Evolutionary conservation across 1,140 invertebrate genomes (phyloP).

Genomic region (Trichonephila clavata): DNA sequence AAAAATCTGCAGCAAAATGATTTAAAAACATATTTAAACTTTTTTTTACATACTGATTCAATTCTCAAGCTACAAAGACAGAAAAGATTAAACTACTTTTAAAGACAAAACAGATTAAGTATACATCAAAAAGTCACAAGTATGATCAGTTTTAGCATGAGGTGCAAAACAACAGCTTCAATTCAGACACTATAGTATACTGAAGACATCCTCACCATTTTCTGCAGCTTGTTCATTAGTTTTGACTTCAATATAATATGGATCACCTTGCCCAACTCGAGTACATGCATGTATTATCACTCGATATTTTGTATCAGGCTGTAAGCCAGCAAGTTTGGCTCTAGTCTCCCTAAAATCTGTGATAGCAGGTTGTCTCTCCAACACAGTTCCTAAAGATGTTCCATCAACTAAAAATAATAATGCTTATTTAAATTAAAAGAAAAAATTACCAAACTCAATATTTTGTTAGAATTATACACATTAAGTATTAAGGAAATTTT

Average conservation of each 20-base stretch:
- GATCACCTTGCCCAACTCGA: slow-evolving; percentile 88
- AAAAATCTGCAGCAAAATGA: too few species aligned
- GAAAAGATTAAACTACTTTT: neutral
- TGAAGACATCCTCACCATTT: slow-evolving; percentile 31
- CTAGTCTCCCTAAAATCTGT: slow-evolving; percentile 87
- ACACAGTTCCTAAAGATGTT: slow-evolving; percentile 83
- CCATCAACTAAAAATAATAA: slow-evolving; percentile 79
- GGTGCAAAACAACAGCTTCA: too few species aligned
- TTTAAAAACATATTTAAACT: too few species aligned
- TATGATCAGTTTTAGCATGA: neutral
- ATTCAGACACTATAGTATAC: too few species aligned
- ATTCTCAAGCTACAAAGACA: neutral
- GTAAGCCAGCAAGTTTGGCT: slow-evolving; percentile 92
- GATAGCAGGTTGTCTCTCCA: slow-evolving; percentile 89
- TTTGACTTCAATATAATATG: slow-evolving; percentile 79
- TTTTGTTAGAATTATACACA: too few species aligned
- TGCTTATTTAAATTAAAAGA: neutral
- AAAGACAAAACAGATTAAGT: neutral
- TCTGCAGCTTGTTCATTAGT: slow-evolving; percentile 76
- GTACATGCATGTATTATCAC: slow-evolving; percentile 91
- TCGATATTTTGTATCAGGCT: slow-evolving; percentile 93
- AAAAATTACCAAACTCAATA: too few species aligned
- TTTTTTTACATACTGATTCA: neutral
- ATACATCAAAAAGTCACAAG: neutral
- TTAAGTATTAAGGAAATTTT: too few species aligned